phyloP scores from a whole-genome alignment of 30 jellyfish, hydroid and myxozoan species.

The Mastigias papua region DNA sequence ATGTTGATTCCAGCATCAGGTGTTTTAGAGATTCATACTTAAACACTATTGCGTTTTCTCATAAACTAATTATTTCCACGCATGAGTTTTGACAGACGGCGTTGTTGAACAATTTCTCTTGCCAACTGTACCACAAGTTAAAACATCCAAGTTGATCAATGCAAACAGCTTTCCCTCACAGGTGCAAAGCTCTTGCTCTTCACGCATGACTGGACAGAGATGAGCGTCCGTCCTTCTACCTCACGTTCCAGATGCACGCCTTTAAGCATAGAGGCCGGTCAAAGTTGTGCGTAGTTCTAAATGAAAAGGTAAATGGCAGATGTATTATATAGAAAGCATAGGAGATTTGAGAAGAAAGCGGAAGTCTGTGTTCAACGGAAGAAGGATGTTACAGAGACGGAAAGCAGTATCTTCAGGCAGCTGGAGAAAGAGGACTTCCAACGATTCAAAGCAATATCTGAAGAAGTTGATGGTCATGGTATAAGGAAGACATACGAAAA shows the following conservation, averaged over 20 bases:
- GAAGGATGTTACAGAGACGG: conserved; percentile 47
- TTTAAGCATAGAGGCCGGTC: not conserved
- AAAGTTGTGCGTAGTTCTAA: not conserved
- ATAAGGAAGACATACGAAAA: not conserved
- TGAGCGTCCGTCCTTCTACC: conserved; percentile 43
- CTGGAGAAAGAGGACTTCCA: conserved; percentile 52
- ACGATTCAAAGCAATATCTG: conserved; percentile 15
- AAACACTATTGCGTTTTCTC: not conserved
- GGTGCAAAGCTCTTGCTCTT: conserved; percentile 4
- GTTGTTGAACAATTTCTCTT: not conserved
- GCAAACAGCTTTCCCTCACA: conserved; percentile 16
- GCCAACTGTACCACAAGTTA: not conserved
- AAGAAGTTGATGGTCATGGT: not conserved
- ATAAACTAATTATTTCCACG: not conserved
- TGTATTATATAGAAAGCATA: not conserved
- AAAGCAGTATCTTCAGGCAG: conserved; percentile 59
- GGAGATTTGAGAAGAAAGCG: not conserved
- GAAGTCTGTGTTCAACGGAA: not conserved
- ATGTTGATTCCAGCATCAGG: not conserved
- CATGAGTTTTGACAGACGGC: not conserved
- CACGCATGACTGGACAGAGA: conserved; percentile 66
- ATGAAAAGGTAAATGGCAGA: not conserved
- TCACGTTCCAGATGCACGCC: conserved; percentile 6
- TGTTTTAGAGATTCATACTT: not conserved
- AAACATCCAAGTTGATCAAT: not conserved